A percentile compares a stretch with the other conserved stretches of the same genome.
Conservation (phyloP, 2,797 vertebrate genomes). For the Oryzias dopingdopingensis region DNA sequence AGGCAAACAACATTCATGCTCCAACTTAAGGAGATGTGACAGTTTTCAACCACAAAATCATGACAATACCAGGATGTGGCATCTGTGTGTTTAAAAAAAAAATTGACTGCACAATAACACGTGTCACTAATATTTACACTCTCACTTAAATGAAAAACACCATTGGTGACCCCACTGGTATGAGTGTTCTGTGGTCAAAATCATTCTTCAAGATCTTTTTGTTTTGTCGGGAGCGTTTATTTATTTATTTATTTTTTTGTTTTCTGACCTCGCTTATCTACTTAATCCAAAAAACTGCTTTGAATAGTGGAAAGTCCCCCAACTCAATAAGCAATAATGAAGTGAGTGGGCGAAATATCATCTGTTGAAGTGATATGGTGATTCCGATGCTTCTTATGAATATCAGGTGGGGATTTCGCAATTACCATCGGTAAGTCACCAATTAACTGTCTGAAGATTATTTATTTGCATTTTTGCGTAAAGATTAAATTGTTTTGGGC, state of each 20-base stretch:
- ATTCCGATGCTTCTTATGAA: background rate
- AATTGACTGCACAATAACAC: slow-evolving; percentile 28
- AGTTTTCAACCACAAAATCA: slow-evolving; percentile 46
- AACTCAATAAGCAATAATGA: slow-evolving; percentile 1
- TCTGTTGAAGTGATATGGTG: slow-evolving; percentile 7
- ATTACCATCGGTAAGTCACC: too few species aligned
- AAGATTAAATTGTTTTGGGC: too few species aligned
- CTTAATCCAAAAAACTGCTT: slow-evolving; percentile 48
- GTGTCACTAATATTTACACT: slow-evolving; percentile 50
- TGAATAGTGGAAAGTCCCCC: slow-evolving; percentile 42
- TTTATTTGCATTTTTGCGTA: too few species aligned
- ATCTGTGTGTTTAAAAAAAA: slow-evolving; percentile 27
- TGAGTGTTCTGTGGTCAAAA: slow-evolving; percentile 37
- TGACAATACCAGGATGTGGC: slow-evolving; percentile 62
- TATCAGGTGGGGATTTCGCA: background rate
- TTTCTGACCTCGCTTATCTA: slow-evolving; percentile 20
- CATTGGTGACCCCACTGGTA: slow-evolving; percentile 36
- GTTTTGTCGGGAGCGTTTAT: slow-evolving; percentile 46
- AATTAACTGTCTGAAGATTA: too few species aligned
- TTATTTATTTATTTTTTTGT: background rate
- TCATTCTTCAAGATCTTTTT: slow-evolving; percentile 34
- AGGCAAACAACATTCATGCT: slow-evolving; percentile 37
- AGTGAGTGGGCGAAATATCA: slow-evolving; percentile 6
- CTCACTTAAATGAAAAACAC: slow-evolving; percentile 31
- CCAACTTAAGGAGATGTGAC: slow-evolving; percentile 24